Percentiles rank a stretch among this genome's conserved stretches.
Evolutionary conservation across 2,888 invertebrate genomes (phyloP).

Genomic region (Netelia melanura): DNA sequence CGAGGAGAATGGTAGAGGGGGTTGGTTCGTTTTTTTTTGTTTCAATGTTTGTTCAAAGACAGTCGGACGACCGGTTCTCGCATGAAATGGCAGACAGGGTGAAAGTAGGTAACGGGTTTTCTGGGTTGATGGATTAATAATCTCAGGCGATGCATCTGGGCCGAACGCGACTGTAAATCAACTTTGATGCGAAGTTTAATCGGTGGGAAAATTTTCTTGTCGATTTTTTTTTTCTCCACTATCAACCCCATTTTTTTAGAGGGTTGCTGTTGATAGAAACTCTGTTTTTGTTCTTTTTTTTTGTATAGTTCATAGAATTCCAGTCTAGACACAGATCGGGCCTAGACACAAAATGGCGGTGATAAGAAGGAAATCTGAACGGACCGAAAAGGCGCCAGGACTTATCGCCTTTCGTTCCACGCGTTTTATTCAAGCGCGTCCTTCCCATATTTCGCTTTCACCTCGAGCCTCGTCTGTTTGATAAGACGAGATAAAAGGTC

Average conservation of each 20-base stretch:
- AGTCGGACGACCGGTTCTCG: constrained; percentile 44
- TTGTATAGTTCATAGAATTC: not conserved
- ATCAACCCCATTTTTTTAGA: too few relatives aligned
- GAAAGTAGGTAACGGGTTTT: constrained; percentile 53
- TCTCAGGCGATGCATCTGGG: constrained; percentile 22
- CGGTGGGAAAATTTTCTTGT: not conserved
- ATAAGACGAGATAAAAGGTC: not conserved
- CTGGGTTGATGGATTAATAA: constrained; percentile 54
- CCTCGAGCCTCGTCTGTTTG: not conserved
- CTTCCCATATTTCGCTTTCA: constrained; percentile 1
- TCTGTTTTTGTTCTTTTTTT: too few relatives aligned
- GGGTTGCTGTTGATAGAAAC: too few relatives aligned
- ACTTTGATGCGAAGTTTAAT: not conserved
- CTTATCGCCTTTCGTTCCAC: constrained; percentile 34
- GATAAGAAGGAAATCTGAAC: not conserved
- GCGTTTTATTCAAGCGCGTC: not conserved
- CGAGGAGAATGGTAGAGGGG: not conserved
- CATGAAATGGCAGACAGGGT: constrained; percentile 9
- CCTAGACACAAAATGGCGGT: not conserved
- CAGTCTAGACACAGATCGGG: not conserved
- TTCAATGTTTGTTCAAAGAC: constrained; percentile 12
- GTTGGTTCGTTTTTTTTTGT: constrained; percentile 12
- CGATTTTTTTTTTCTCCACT: not conserved
- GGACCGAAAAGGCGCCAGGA: constrained; percentile 18
- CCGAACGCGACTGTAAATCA: not conserved